Percentiles rank a stretch among this genome's conserved stretches.
These are phyloP conservation scores for Palythoa grandiflora DNA, from an alignment of 92 coral and sea anemone species.

Conservation along the genomic window DNA sequence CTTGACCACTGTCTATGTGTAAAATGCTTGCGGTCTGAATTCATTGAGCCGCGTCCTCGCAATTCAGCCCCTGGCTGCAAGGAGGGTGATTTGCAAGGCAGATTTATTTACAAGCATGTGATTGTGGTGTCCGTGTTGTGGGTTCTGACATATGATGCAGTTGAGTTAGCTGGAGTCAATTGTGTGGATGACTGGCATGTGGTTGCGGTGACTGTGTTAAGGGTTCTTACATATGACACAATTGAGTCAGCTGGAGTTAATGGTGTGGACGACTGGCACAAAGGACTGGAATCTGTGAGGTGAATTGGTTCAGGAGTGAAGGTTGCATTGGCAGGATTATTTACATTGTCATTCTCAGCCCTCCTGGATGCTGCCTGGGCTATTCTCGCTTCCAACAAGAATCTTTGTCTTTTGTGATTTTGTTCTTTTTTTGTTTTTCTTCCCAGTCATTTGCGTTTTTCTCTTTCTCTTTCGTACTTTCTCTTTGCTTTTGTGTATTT, in stretches of 20 bases:
- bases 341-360: constrained; percentile 8
- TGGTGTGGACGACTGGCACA: constrained; percentile 17
- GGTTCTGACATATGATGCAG: background rate
- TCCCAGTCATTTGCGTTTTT: constrained; percentile 43
- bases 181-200: background rate
- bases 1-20: too few relatives aligned
- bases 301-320: constrained; percentile 16
- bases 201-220: background rate
- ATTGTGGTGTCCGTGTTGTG: too few relatives aligned
- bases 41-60: too few relatives aligned
- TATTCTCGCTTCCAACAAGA: constrained; percentile 41
- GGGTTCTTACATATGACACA: background rate
- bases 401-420: constrained; percentile 37
- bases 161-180: background rate
- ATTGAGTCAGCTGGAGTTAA: background rate
- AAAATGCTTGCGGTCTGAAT: too few relatives aligned
- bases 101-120: too few relatives aligned
- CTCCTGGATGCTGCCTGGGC: constrained; percentile 44
- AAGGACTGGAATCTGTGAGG: constrained; percentile 12
- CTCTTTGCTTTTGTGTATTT: background rate
- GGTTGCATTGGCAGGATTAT: background rate
- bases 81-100: too few relatives aligned
- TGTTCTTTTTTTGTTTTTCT: constrained; percentile 31
- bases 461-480: constrained; percentile 16
- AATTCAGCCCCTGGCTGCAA: too few relatives aligned